phyloP scores from a whole-genome alignment of 2,113 vertebrate species.

The Triplophysa tibetana region DNA sequence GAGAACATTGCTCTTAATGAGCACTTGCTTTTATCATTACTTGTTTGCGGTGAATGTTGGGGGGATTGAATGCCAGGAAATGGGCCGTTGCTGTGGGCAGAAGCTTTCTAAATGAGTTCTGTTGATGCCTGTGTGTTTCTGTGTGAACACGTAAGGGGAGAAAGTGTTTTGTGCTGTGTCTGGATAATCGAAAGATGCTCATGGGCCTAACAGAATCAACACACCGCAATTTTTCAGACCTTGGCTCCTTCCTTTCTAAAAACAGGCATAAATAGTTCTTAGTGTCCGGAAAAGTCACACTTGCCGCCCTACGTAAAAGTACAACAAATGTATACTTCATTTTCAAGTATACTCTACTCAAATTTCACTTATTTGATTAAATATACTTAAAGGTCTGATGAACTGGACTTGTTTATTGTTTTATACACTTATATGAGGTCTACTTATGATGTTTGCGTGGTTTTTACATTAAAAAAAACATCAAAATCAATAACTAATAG shows the following conservation, averaged over 20 bases:
- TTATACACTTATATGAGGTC: too few species aligned
- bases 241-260: not conserved
- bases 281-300: not conserved
- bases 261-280: not conserved
- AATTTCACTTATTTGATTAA: too few species aligned
- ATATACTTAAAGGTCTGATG: too few species aligned
- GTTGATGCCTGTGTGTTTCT: not conserved
- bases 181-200: not conserved
- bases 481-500: too few species aligned
- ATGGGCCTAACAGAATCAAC: not conserved
- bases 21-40: constrained; percentile 45
- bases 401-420: too few species aligned
- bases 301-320: not conserved
- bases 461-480: too few species aligned
- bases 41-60: constrained; percentile 35
- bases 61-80: constrained; percentile 25
- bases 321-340: too few species aligned
- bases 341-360: too few species aligned
- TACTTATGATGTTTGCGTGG: too few species aligned
- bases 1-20: constrained; percentile 49
- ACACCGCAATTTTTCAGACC: not conserved
- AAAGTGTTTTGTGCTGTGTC: not conserved
- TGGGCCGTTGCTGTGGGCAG: constrained; percentile 18
- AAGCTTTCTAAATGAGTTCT: constrained; percentile 24
- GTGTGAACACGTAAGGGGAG: not conserved